Evolutionary conservation across 2,888 invertebrate genomes (phyloP).

Genomic region (Choreutis nemorana): DNA sequence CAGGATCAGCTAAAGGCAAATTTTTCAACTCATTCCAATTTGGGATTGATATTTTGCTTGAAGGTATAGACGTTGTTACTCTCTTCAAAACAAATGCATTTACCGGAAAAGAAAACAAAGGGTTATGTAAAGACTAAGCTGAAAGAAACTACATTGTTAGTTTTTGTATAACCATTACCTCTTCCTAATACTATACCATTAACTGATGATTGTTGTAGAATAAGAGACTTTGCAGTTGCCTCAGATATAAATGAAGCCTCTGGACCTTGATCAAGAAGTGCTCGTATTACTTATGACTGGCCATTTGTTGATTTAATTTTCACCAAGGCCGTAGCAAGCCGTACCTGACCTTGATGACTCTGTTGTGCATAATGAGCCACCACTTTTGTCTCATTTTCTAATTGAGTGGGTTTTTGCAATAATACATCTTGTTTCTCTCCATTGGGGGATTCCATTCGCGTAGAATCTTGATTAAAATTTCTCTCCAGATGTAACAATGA

Average conservation of each 20-base stretch:
- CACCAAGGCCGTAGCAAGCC: not conserved
- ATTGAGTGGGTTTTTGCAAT: not conserved
- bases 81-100: too few species aligned
- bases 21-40: too few species aligned
- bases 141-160: too few species aligned
- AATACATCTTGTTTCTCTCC: not conserved
- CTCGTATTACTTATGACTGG: not conserved
- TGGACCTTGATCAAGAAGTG: not conserved
- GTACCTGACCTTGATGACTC: not conserved
- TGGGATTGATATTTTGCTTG: too few species aligned
- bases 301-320: not conserved
- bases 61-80: too few species aligned
- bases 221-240: not conserved
- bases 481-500: slow-evolving; percentile 4
- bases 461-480: not conserved
- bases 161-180: not conserved
- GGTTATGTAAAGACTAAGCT: too few species aligned
- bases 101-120: too few species aligned
- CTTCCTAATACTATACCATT: not conserved
- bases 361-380: not conserved
- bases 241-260: not conserved
- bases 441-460: not conserved
- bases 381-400: not conserved
- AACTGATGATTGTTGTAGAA: not conserved
- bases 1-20: too few species aligned